Evolutionary conservation across 2,888 invertebrate species (phyloP), one percentile per base, ranked within the genome.

Genomic region (Pheosia tremula): DNA sequence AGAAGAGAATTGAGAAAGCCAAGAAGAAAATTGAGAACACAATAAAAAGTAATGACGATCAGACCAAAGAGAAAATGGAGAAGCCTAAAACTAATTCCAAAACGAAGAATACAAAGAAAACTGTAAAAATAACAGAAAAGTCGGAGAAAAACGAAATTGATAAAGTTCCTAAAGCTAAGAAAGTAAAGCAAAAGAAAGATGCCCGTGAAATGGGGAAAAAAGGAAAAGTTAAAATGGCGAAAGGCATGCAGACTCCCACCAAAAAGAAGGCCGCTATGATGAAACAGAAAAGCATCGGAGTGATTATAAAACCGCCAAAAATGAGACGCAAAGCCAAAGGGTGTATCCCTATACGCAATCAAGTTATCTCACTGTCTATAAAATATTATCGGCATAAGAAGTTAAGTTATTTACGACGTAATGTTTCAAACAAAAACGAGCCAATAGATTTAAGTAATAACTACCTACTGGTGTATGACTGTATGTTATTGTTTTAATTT

Each of bases 301-400:
- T 89, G 0, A 89, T 92, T 0, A 89, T 90, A 45, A 92, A 91
- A 76, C 80, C 87, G 10, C 92, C 92, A 0, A 91, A 88, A 81
- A 92, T 93, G 92, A 91, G 86, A 37, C 92, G 92, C 0, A 86
- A 80, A 57, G 68, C 74, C 8, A 68, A 69, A 56, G 45, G 24
- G 24, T 24, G 24, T 24, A 24, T 24, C 24, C 24, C 24, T 24
- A 24, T 24, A 24, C 24, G 24, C 24, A 24, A 24, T 24, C 24
- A 24, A 24, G 24, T 24, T 24, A 24, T 24, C 24, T 24, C 24
- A 24, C 24, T 24, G 24, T 24, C 24, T 24, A 24, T 24, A 24
- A 24, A 24, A 24, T 24, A 24, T 24, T 24, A 24, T 24, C 24
- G 2, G 24, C 24, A 24, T 24, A 24, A 24, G 24, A 24, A 24